phyloP scores from a whole-genome alignment of 1,140 invertebrate species.

The Meloidogyne floridensis region DNA sequence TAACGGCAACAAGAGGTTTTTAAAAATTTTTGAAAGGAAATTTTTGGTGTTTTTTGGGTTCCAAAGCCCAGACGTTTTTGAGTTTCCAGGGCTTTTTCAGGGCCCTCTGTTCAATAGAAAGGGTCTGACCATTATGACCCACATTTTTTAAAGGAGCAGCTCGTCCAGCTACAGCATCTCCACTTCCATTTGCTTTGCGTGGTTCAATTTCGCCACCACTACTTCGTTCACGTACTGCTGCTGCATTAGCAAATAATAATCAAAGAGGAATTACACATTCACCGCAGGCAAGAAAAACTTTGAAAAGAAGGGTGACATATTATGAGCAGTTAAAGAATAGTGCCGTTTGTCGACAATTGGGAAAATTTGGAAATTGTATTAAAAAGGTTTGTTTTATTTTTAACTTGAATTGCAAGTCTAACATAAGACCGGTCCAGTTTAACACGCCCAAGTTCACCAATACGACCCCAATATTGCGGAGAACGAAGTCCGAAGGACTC shows the following conservation, averaged over 20 bases:
- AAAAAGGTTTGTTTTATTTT: slow-evolving; percentile 7
- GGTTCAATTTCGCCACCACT: slow-evolving; percentile 2
- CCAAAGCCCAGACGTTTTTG: no score
- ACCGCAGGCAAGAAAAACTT: neutral
- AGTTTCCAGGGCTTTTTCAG: neutral
- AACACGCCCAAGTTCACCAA: no score
- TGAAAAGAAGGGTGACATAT: neutral
- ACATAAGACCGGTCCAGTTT: no score
- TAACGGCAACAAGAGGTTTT: neutral
- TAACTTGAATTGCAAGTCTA: neutral
- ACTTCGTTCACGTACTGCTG: slow-evolving; percentile 19
- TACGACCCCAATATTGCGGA: no score
- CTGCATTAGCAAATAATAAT: neutral
- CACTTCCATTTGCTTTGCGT: neutral
- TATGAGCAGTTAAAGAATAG: neutral
- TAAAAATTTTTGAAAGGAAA: no score
- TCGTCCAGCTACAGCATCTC: neutral
- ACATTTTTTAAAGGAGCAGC: neutral
- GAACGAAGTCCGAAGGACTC: no score
- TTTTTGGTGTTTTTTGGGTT: neutral
- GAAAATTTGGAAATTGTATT: slow-evolving; percentile 12
- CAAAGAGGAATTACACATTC: slow-evolving; percentile 2
- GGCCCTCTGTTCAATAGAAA: neutral
- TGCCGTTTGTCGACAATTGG: neutral
- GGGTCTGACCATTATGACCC: neutral